Evolutionary conservation across 2,888 invertebrate genomes (phyloP), one percentile per base, ranked within the genome.

Genomic region (Cataglyphis altisquamis): DNA sequence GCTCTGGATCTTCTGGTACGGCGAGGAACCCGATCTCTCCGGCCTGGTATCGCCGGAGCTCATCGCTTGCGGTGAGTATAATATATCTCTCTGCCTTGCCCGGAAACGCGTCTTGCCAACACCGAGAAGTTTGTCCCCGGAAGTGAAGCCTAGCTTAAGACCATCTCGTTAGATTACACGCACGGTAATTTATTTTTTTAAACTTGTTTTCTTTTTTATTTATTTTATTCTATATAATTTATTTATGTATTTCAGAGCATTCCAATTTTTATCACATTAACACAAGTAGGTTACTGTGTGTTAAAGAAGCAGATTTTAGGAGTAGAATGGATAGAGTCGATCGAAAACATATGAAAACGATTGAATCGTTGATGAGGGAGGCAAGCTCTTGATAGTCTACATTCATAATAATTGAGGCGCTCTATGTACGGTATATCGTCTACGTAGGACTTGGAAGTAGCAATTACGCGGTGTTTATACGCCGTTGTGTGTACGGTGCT

Each of bases 1-100:
- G 95, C 96, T 99, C 86, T 99, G 99, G 99, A 98, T 99, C 95
- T 99, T 99, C 96, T 99, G 99, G 99, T 99, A 99, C 96, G 99
- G 99, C 94, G 99, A 99, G 95, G 98, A 98, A 95, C 98, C 98
- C 82, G 98, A 98, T 95, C 96, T 98, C 88, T 97, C 96, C 93
- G 97, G 97, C 85, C 96, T 98, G 93, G 97, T 98, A 91, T 97
- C 98, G 85, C 97, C 97, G 18, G 98, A 98, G 94, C 96, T 99
- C 90, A 97, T 98, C 94, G 96, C 96, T 89, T 96, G 97, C 95
- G 98, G 99, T 99, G 95, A 97, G 97, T 96, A 84, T 82, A 29
- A 48, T 18, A 18, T 48, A 18, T 45, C 15, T 80, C 48, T 73
- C 25, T 10, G 21, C 9, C 70, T 32, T 36, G n/a, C 3, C 80